Base-by-base conservation (phyloP, 1,140 invertebrate genomes). In the Stenopsyche tienmushanensis region DNA sequence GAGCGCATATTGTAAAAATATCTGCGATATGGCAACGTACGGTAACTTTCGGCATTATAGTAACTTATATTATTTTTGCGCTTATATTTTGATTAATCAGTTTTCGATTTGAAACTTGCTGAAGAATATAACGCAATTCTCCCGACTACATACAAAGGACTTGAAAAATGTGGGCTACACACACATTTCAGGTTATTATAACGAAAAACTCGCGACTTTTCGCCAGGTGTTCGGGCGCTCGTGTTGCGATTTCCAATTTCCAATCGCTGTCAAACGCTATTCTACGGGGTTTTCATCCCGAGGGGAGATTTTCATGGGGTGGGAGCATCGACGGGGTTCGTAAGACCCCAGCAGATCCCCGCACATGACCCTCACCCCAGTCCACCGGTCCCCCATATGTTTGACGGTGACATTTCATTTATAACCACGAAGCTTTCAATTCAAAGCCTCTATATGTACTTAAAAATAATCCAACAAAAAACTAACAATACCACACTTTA, bases 341-440 rank as follows among this genome's bases (percentile, higher is more conserved):
- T 15, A 47, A 47, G 44, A 53, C 50, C 50, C 45, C 5, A 15
- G 25, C 44, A 15, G 29, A 23, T 41, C 20, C 57, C 41, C 41
- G 17, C 15, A 39, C 53, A 3, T 1, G 20, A 50, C 47, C 60
- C 13, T 20, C 50, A 41, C 29, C 34, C 21, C 53, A n/a, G 18
- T 54, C 25, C 52, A 49, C 59, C 41, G 21, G 24, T 34, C 45
- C 24, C 3, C 44, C 26, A 29, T 23, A 53, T 34, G 53, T 23
- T 65, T 65, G 63, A 65, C 54, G 63, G 45, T 65, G 64, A 65
- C 64, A 59, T 65, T 65, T 59, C 54, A 65, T 65, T 65, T 65
- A 65, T 59, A 65, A 65, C 54, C 52, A 41, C 53, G 52, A 60
- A 60, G 57, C 57, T 47, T 60, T 60, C 57, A 47, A 60, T 60